Conservation (phyloP, 2,113 vertebrate species). For the Lasiurus cinereus region DNA sequence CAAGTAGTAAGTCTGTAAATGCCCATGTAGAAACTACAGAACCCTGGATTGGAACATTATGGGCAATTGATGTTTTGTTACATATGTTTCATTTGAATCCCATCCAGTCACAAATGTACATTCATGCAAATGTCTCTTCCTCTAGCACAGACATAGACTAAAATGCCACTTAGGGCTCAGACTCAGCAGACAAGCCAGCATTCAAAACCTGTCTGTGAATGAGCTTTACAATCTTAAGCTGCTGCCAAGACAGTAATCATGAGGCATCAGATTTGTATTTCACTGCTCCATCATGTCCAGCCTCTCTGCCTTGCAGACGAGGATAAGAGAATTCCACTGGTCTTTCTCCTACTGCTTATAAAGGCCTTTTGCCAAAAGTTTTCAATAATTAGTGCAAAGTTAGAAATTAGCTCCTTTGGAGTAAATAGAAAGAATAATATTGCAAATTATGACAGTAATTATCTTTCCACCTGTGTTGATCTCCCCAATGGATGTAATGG, state of each 20-base stretch:
- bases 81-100: constrained; percentile 30
- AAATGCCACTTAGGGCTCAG: background rate
- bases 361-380: background rate
- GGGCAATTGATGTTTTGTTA: background rate
- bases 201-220: constrained; percentile 18
- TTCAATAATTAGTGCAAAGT: background rate
- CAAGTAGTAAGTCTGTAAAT: constrained; percentile 1
- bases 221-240: background rate
- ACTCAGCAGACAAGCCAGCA: background rate
- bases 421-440: constrained; percentile 21
- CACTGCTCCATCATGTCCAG: background rate
- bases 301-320: background rate
- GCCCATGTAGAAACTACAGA: background rate
- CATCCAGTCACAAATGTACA: background rate
- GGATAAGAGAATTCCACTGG: background rate
- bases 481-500: background rate
- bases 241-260: background rate
- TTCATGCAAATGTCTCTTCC: background rate
- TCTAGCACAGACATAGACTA: background rate
- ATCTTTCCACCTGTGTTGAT: background rate
- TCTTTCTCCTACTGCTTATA: background rate
- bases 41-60: background rate
- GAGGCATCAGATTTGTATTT: background rate
- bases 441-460: background rate
- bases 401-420: constrained; percentile 2